Evolutionary conservation across 92 coral and sea anemone species (phyloP), one percentile per base, ranked within the genome.

Genomic region (Phenganax stokvisi): DNA sequence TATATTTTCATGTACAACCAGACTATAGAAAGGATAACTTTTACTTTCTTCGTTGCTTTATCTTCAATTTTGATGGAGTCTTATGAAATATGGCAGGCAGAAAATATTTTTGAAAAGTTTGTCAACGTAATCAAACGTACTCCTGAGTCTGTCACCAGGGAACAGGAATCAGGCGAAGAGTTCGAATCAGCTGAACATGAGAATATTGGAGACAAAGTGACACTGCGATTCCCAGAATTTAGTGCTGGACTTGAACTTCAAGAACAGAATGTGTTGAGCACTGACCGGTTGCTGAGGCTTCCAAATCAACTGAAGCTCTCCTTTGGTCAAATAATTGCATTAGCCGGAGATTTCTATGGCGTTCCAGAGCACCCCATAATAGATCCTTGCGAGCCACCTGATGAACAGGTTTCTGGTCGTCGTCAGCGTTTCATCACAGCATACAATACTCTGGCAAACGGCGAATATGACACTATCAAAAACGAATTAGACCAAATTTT

Each of bases 281-380:
- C 25, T 20, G 25, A 20, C 25, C 25, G 25, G 25, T 20, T 3
- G 37, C 29, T 64, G 25, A 64, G 37, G 15, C 84, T 90, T 53
- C 86, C 89, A 0, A 90, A 90, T 81, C 87, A 89, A 2, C 6
- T 88, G 25, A 0, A 11, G 82, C 84, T 88, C 9, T 59, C 84
- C 28, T 90, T 90, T 56, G 91, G 89, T 47, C 85, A 85, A 82
- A 90, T 90, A 0, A 80, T 88, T 20, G 91, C 91, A 3, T 79
- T 90, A 10, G 89, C 88, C 6, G 93, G 93, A 47, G 93, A 90
- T 71, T 90, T 83, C 56, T 90, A 88, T 59, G 91, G 93, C 10
- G 82, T 90, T 9, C 91, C 93, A 27, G 75, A 88, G 17, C 10
- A 75, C 7, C 93, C 91, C 27, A 85, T 90, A 51, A 78, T 88